phyloP scores from a whole-genome alignment of 2,797 vertebrate genomes.

The Sphaeramia orbicularis region DNA sequence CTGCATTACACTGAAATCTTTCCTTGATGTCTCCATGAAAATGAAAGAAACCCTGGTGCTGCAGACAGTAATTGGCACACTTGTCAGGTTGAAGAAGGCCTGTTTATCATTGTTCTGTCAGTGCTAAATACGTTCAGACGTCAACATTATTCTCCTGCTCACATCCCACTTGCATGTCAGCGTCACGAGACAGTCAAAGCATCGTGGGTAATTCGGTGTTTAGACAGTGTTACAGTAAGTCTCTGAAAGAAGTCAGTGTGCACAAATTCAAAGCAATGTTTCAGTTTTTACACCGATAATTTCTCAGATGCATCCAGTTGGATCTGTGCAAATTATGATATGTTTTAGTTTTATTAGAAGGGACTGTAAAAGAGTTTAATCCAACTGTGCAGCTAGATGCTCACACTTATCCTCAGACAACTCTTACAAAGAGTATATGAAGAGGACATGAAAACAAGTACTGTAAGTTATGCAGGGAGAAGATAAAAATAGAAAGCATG shows the following conservation, averaged over 20 bases:
- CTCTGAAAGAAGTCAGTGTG: not conserved
- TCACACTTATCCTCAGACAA: not conserved
- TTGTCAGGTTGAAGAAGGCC: too few relatives aligned
- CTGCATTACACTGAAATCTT: too few relatives aligned
- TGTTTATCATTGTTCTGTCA: too few relatives aligned
- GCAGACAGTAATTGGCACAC: not conserved
- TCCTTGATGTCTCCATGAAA: not conserved
- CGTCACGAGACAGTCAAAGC: not conserved
- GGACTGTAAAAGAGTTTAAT: not conserved
- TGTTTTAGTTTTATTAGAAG: not conserved
- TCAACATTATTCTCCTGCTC: not conserved
- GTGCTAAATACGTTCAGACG: not conserved
- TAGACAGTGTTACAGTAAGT: not conserved
- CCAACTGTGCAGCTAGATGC: not conserved
- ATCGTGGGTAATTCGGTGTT: not conserved
- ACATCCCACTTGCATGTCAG: not conserved
- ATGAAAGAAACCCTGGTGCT: not conserved
- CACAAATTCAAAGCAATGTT: not conserved
- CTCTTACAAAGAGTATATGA: slow-evolving; percentile 5
- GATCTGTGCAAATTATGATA: not conserved
- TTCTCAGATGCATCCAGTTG: not conserved
- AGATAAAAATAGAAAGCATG: slow-evolving; percentile 51
- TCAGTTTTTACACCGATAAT: not conserved
- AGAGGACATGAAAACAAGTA: slow-evolving; percentile 10
- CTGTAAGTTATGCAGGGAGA: not conserved